Evolutionary conservation across 1,140 invertebrate species (phyloP).

Genomic region (Brachionus manjavacas): DNA sequence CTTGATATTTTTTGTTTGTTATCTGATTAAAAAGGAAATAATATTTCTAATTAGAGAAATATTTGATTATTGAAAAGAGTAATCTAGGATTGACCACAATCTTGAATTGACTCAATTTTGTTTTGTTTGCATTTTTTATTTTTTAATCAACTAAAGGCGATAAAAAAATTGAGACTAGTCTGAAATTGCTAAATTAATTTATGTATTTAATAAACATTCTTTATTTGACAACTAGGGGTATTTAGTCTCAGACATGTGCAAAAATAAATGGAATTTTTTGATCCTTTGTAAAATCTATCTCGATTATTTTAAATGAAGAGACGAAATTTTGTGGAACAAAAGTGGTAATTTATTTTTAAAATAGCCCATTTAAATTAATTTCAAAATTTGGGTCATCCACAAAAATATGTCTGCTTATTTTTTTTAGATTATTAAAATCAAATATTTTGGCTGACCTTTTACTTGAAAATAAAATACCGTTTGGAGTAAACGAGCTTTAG

Average conservation of each 20-base stretch:
- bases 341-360: neutral
- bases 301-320: too few relatives aligned
- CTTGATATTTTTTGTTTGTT: neutral
- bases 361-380: neutral
- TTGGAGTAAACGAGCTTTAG: neutral
- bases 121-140: neutral
- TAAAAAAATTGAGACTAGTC: neutral
- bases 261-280: neutral
- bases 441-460: neutral
- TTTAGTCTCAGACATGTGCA: neutral
- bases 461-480: neutral
- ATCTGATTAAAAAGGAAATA: neutral
- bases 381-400: neutral
- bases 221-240: neutral
- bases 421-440: neutral
- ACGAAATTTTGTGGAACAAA: neutral
- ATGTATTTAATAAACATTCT: neutral
- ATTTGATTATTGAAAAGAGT: neutral
- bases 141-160: neutral
- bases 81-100: neutral
- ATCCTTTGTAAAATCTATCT: too few relatives aligned
- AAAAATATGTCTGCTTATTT: neutral
- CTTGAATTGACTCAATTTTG: neutral
- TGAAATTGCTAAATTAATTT: neutral
- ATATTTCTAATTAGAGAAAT: neutral